Base-by-base conservation (phyloP, 2,113 vertebrate genomes). In the Leucosticte australis region DNA sequence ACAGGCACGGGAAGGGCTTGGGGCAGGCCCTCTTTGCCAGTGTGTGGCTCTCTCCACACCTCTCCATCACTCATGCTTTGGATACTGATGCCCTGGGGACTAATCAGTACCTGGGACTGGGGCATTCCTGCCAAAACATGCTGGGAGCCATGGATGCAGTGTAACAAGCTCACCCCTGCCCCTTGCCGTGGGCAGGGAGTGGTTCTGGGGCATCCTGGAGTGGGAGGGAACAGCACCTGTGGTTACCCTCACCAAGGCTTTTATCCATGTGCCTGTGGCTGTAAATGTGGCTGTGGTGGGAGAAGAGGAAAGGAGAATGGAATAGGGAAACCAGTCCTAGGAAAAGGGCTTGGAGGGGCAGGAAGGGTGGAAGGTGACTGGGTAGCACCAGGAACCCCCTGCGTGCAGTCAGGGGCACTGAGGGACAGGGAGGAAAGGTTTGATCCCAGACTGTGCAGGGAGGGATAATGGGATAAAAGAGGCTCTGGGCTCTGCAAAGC, bases 341-440 rank as follows among this genome's bases (percentile, higher is more conserved):
- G 56, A 53, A 56, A 56, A 37, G 37, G 27, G 16, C 7, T 70
- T 30, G 56, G 55, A 83, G 82, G 6, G 30, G 9, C 10, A 50
- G 6, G 7, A 0, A 0, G 33, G 23, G 10, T 50, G 59, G 18
- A 47, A 46, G 15, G 37, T 24, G 52, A 16, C 4, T 4, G 20
- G 23, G 67, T 7, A 42, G 28, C 10, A 37, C 39, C 4, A 1
- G 18, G 44, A n/a, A 5, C 3, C 16, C 22, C 22, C 49, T 7
- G 24, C 22, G 35, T 0, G 0, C 15, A 52, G 82, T 30, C 47
- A 9, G 31, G 42, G 59, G 4, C 59, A 67, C 2, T 2, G 3
- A 50, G 49, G 42, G 8, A 47, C 30, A 30, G 23, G 9, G n/a
- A 70, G 53, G 42, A 39, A 13, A 52, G 13, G 6, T 64, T 30